Evolutionary conservation across 2,113 vertebrate genomes (phyloP).

Genomic region (Salminus brasiliensis): DNA sequence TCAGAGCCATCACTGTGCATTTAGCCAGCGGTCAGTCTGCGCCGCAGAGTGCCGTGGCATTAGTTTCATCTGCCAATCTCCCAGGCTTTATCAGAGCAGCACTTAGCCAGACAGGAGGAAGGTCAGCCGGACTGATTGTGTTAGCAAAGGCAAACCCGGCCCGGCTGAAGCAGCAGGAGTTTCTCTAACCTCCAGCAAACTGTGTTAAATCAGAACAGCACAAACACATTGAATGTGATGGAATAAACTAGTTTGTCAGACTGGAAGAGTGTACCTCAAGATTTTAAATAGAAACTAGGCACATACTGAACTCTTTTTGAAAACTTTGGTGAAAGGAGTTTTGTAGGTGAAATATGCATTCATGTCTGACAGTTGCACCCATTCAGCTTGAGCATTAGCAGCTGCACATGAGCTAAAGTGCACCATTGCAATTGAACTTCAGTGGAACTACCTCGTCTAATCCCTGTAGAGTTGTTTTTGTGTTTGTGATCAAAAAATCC

Average conservation of each 20-base stretch:
- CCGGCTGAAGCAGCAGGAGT: slow-evolving; percentile 27
- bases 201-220: neutral
- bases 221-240: neutral
- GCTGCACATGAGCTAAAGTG: no score
- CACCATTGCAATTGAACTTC: no score
- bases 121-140: slow-evolving; percentile 63
- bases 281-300: no score
- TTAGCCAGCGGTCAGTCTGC: slow-evolving; percentile 65
- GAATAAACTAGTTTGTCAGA: neutral
- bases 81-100: slow-evolving; percentile 71
- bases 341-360: no score
- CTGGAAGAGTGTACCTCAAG: neutral
- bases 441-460: no score
- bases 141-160: slow-evolving; percentile 50
- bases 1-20: slow-evolving; percentile 66
- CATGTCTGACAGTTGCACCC: no score
- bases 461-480: no score
- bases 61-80: slow-evolving; percentile 66
- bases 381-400: no score
- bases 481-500: no score
- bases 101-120: slow-evolving; percentile 66
- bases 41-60: slow-evolving; percentile 67
- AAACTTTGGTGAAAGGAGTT: no score
- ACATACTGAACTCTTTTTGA: no score
- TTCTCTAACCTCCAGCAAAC: slow-evolving; percentile 16